phyloP scores from a whole-genome alignment of 2,888 invertebrate species.

The Anthoptus insignis region DNA sequence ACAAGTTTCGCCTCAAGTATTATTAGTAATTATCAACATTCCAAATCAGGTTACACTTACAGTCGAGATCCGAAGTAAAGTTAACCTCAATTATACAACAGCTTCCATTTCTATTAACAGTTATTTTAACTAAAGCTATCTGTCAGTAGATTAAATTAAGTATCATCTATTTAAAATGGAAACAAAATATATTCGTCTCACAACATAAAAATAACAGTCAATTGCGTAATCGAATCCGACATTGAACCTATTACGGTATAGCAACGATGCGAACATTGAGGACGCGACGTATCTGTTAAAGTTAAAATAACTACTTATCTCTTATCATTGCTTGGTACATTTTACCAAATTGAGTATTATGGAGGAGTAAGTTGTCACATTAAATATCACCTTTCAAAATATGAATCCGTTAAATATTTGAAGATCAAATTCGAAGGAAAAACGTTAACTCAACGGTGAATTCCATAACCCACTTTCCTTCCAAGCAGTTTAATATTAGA shows the following conservation, averaged over 20 bases:
- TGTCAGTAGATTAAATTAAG: neutral
- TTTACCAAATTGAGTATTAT: neutral
- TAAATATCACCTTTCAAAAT: slow-evolving; percentile 62
- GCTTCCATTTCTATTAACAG: neutral
- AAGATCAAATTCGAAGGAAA: slow-evolving; percentile 84
- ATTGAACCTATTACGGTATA: slow-evolving; percentile 51
- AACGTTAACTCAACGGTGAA: slow-evolving; percentile 73
- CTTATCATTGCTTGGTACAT: neutral
- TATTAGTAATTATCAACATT: slow-evolving; percentile 1
- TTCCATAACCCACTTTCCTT: slow-evolving; percentile 34
- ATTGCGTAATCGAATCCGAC: slow-evolving; percentile 59
- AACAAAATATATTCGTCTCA: neutral
- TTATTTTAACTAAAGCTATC: neutral
- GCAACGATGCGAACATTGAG: slow-evolving; percentile 5
- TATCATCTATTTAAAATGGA: no score
- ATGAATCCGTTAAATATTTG: slow-evolving; percentile 82
- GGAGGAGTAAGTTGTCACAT: slow-evolving; percentile 6
- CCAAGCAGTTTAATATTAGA: slow-evolving; percentile 18
- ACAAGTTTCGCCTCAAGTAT: no score
- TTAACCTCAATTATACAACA: slow-evolving; percentile 22
- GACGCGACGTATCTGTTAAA: neutral
- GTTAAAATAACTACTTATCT: slow-evolving; percentile 5
- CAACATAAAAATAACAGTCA: slow-evolving; percentile 22
- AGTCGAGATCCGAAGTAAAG: neutral
- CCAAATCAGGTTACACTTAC: neutral